Percentiles rank a stretch among this genome's conserved stretches.
These are phyloP conservation scores for Enteromius radiatus DNA, from an alignment of 2,797 vertebrate species.

Conservation along the genomic window DNA sequence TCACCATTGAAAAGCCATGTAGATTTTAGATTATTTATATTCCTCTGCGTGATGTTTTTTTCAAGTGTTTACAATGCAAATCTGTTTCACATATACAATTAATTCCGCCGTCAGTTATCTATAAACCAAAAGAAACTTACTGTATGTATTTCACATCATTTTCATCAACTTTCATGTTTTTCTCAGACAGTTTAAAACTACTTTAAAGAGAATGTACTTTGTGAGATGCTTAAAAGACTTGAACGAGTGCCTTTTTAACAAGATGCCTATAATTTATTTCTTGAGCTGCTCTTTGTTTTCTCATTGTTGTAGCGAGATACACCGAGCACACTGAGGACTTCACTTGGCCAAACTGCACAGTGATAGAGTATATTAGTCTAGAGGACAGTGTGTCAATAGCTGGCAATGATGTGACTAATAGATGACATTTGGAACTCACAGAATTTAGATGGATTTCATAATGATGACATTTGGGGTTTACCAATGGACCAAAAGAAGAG, in stretches of 20 bases:
- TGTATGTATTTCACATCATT: neutral
- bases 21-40: conserved; percentile 76
- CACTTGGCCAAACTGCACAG: conserved; percentile 59
- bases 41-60: conserved; percentile 47
- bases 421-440: conserved; percentile 36
- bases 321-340: conserved; percentile 59
- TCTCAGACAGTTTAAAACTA: conserved; percentile 67
- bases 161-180: conserved; percentile 46
- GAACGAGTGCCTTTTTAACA: conserved; percentile 72
- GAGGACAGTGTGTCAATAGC: conserved; percentile 32
- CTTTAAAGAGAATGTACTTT: conserved; percentile 81
- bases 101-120: neutral
- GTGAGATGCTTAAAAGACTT: conserved; percentile 80
- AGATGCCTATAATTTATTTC: conserved; percentile 79
- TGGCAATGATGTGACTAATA: conserved; percentile 38
- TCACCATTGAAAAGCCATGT: conserved; percentile 79
- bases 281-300: conserved; percentile 73
- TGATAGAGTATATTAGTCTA: conserved; percentile 27
- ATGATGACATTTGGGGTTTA: conserved; percentile 56
- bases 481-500: conserved; percentile 42
- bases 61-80: conserved; percentile 68
- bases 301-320: conserved; percentile 60
- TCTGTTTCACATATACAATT: conserved; percentile 39
- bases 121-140: neutral
- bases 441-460: conserved; percentile 35